Percentiles rank a stretch among this genome's conserved stretches.
These are phyloP conservation scores for Collichthys lucidus DNA, from an alignment of 2,113 vertebrate genomes.

Conservation along the genomic window DNA sequence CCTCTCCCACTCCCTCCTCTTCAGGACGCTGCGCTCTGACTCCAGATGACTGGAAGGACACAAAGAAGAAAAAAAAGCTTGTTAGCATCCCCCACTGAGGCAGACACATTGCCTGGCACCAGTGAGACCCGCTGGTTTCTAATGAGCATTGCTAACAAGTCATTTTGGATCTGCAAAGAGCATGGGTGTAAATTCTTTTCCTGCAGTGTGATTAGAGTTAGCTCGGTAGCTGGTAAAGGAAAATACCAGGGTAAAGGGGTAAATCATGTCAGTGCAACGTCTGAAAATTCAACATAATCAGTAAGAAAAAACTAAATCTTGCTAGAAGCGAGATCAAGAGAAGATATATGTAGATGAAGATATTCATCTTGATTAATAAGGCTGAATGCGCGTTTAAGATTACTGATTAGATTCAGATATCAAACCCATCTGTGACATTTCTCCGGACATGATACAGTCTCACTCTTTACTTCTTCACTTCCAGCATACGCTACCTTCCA, in stretches of 20 bases:
- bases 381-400: background rate
- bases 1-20: constrained; percentile 97
- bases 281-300: constrained; percentile 24
- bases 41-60: constrained; percentile 91
- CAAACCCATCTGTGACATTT: background rate
- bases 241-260: constrained; percentile 6
- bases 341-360: background rate
- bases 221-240: background rate
- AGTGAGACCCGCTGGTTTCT: constrained; percentile 21
- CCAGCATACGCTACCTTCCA: background rate
- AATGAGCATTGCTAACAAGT: constrained; percentile 39
- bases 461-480: background rate
- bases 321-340: constrained; percentile 1
- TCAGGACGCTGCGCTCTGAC: constrained; percentile 94
- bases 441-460: background rate
- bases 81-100: constrained; percentile 42
- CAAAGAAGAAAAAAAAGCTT: constrained; percentile 41
- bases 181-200: constrained; percentile 14
- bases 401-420: constrained; percentile 5
- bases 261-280: background rate
- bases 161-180: constrained; percentile 18
- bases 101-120: constrained; percentile 8
- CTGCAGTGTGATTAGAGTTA: constrained; percentile 18
- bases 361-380: background rate
- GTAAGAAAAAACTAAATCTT: background rate